phyloP scores from a whole-genome alignment of 2,888 invertebrate genomes.

The Nebria salina region DNA sequence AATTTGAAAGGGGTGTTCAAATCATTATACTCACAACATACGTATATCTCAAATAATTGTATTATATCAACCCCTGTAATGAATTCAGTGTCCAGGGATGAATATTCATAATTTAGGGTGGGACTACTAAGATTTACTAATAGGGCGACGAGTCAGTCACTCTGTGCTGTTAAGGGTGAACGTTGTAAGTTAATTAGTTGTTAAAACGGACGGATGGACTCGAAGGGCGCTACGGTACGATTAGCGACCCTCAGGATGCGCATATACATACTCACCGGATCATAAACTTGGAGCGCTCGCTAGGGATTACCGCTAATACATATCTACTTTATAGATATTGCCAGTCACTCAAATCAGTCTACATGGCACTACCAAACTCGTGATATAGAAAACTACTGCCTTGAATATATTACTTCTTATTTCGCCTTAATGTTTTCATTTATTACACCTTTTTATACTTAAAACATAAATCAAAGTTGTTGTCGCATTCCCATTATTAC shows the following conservation, averaged over 20 bases:
- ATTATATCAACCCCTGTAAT: conserved; percentile 15
- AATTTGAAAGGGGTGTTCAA: too few species aligned
- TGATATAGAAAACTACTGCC: too few species aligned
- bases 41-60: neutral
- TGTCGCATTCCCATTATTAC: too few species aligned
- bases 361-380: too few species aligned
- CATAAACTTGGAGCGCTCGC: neutral
- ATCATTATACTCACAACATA: neutral
- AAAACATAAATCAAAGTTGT: too few species aligned
- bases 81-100: conserved; percentile 10
- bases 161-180: neutral
- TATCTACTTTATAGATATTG: too few species aligned
- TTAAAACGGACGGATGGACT: conserved; percentile 21
- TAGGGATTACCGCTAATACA: too few species aligned
- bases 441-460: too few species aligned
- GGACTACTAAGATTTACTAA: neutral
- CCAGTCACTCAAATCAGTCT: too few species aligned
- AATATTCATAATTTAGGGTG: conserved; percentile 6
- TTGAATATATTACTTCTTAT: too few species aligned
- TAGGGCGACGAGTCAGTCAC: neutral
- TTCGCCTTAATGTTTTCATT: too few species aligned
- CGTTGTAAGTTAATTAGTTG: conserved; percentile 39
- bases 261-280: neutral
- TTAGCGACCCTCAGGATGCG: neutral
- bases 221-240: neutral